Percentiles rank a stretch among this genome's conserved stretches.
These are phyloP conservation scores for Epizoanthus stellaris DNA, from an alignment of 92 coral and sea anemone genomes.

Conservation along the genomic window DNA sequence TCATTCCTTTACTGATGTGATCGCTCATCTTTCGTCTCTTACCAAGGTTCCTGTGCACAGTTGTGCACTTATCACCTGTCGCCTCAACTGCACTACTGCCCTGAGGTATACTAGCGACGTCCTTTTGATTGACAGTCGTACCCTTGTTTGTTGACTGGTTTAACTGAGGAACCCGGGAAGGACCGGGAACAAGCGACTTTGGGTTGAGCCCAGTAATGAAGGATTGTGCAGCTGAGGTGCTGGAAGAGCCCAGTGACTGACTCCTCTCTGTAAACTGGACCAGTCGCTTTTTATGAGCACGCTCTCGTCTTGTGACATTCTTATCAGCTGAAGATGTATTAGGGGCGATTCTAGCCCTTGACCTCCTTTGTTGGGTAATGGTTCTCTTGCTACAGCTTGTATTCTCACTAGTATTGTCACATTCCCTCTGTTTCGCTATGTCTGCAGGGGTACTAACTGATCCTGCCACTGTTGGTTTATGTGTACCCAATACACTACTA, in stretches of 20 bases:
- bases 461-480: not conserved
- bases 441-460: not conserved
- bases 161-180: no score
- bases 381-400: not conserved
- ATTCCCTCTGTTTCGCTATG: not conserved
- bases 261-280: conserved; percentile 9
- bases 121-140: not conserved
- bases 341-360: not conserved
- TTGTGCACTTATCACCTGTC: not conserved
- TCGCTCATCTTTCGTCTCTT: not conserved
- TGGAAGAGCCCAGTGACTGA: not conserved
- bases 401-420: not conserved
- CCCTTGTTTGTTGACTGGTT: not conserved
- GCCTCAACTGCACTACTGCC: not conserved
- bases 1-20: not conserved
- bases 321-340: not conserved
- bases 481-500: not conserved
- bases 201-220: conserved; percentile 22
- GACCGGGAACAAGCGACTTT: not conserved
- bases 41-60: not conserved
- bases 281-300: conserved; percentile 33
- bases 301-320: conserved; percentile 22
- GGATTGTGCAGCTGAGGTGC: conserved; percentile 10
- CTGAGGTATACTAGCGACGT: not conserved
- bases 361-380: not conserved